Evolutionary conservation across 2,888 invertebrate species (phyloP), one percentile per base, ranked within the genome.

Genomic region (Gandaritis pyraliata): DNA sequence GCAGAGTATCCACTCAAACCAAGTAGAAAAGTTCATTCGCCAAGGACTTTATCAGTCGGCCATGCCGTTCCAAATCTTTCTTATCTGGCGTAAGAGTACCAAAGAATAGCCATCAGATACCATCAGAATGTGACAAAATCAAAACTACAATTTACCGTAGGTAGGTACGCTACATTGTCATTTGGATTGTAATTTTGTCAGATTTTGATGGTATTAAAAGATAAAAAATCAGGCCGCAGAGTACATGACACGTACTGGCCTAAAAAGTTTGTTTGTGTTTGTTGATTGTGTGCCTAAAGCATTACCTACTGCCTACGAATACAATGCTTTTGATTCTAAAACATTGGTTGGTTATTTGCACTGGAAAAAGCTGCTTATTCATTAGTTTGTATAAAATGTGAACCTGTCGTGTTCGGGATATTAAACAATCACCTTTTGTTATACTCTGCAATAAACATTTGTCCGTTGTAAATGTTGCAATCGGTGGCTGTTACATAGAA

Each of bases 251-350:
- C 29, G n/a, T 48, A 41, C 43, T 18, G 3, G 7, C n/a, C n/a
- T n/a, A n/a, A n/a, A n/a, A 53, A 53, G 53, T 33, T 52, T 36
- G 48, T 52, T 41, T 47, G 58, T 52, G 58, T 48, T n/a, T n/a
- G n/a, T n/a, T n/a, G n/a, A n/a, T n/a, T n/a, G n/a, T n/a, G n/a
- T n/a, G n/a, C n/a, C n/a, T n/a, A n/a, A n/a, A n/a, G 15, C 54
- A 33, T 1, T n/a, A n/a, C n/a, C 18, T 47, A 43, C 49, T 53
- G 33, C 36, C 59, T 30, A 18, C 58, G 18, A 18, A 29, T 36
- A 47, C 41, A 59, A 49, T 54, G 43, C 49, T 51, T 41, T 36
- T 36, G 36, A 15, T 59, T 59, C 39, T 36, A 43, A 18, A n/a
- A 29, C 39, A 12, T 23, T 23, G 50, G 39, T 33, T 49, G 13